These are phyloP conservation scores for Epinotia nisella DNA, from an alignment of 2,888 invertebrate genomes.

Conservation along the genomic window DNA sequence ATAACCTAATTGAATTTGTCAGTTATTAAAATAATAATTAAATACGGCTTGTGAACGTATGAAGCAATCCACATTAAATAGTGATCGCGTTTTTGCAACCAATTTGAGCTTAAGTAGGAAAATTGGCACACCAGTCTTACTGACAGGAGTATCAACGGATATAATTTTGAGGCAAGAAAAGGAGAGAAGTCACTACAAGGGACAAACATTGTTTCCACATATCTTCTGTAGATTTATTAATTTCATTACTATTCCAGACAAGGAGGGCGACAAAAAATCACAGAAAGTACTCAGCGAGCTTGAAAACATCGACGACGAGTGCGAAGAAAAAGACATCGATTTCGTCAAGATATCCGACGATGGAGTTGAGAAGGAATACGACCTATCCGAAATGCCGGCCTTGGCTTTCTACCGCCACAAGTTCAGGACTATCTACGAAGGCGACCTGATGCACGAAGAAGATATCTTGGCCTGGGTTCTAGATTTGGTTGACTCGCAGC, in stretches of 20 bases:
- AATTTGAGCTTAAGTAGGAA: not conserved
- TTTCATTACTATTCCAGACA: conserved; percentile 84
- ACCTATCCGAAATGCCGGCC: conserved; percentile 91
- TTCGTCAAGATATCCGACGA: conserved; percentile 96
- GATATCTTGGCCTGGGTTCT: conserved; percentile 95
- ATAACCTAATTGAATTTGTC: conserved; percentile 16
- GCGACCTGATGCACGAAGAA: conserved; percentile 96
- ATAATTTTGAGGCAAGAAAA: not conserved
- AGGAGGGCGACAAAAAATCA: conserved; percentile 95
- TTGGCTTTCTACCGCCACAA: conserved; percentile 94
- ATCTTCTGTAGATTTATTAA: not conserved
- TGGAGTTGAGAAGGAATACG: conserved; percentile 94
- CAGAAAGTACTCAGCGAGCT: conserved; percentile 94
- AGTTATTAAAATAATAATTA: not conserved
- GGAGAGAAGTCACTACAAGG: too few relatives aligned
- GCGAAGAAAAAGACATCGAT: conserved; percentile 95
- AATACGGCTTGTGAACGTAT: too few relatives aligned
- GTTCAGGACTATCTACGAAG: conserved; percentile 94
- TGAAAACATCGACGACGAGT: conserved; percentile 97
- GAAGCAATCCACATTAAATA: not conserved
- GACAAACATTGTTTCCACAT: too few relatives aligned
- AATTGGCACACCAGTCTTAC: not conserved
- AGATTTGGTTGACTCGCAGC: conserved; percentile 91
- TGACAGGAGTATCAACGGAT: too few relatives aligned
- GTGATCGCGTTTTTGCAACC: not conserved